Base-by-base conservation (phyloP, 2,888 invertebrate species). In the Amphipyra tragopoginis region DNA sequence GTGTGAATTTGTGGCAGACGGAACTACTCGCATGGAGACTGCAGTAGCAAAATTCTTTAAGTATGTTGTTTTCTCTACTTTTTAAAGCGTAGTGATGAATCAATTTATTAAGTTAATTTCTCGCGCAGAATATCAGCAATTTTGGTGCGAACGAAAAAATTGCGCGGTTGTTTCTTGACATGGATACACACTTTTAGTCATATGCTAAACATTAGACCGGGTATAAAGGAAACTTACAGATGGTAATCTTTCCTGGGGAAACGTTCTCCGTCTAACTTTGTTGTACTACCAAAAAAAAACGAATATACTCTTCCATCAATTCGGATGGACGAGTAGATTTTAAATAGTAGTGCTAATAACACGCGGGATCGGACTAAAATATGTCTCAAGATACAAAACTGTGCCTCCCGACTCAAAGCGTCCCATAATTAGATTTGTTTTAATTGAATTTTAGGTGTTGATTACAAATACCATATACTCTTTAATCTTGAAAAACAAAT, bases 1-100 rank as follows among this genome's bases (percentile, higher is more conserved):
- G 75, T 61, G 55, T 75, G 52, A 44, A 71, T 57, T 45, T 71
- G 36, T 51, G 49, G 49, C 50, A 47, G 13, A 53, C 33, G 0
- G 9, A 21, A 47, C 38, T 8, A 14, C 26, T 21, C 36, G n/a
- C 5, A 36, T 44, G 3, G 11, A n/a, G 21, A 15, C 9, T n/a
- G 38, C 4, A 2, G 3, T 7, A 11, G 8, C n/a, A 11, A 33
- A 26, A 33, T 38, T 53, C 36, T 50, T 64, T 29, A 29, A 29
- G 5, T 29, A 29, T 29, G 6, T 7, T 29, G 7, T 7, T 29
- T 7, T 5, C 29, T 29, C 29, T 29, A 7, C 29, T 29, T 1
- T 7, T 29, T 1, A 29, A 29, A 7, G 29, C 4, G 5, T 7
- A 7, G 7, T 29, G 29, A 29, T 29, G 5, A 29, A 29, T 29